Conservation (phyloP, 1,140 invertebrate genomes). For the Aphaenogaster ashmeadi region DNA sequence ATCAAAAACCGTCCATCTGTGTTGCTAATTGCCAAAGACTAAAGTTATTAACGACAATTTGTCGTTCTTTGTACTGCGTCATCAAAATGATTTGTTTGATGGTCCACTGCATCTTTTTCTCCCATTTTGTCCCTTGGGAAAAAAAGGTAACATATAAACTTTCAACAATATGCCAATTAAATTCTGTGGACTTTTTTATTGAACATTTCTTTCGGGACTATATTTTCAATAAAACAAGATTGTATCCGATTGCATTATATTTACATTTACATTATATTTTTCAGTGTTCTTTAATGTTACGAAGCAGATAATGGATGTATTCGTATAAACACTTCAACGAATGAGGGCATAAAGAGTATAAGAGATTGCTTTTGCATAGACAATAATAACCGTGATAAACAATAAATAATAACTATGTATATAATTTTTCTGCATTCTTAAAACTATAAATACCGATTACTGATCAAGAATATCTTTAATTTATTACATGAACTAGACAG, state of each 20-base stretch:
- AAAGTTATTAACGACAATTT: constrained; percentile 30
- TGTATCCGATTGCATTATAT: neutral
- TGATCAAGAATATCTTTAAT: neutral
- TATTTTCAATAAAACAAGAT: neutral
- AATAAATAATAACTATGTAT: neutral
- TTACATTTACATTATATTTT: neutral
- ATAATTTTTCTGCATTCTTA: constrained; percentile 15
- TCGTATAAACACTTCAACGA: neutral
- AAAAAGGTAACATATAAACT: neutral
- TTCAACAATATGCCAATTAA: constrained; percentile 32
- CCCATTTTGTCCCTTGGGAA: neutral
- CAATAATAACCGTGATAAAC: neutral
- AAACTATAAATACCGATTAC: neutral
- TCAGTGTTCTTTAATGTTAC: constrained; percentile 17
- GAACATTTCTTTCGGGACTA: neutral
- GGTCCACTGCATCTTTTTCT: neutral
- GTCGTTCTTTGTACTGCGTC: constrained; percentile 11
- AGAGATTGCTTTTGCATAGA: neutral
- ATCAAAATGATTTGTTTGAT: constrained; percentile 19
- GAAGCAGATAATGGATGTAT: constrained; percentile 4
- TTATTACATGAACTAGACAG: neutral
- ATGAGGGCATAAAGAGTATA: neutral
- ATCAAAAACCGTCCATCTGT: neutral
- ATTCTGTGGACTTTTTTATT: neutral
- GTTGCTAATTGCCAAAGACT: constrained; percentile 12